phyloP scores from a whole-genome alignment of 1,140 invertebrate species.

The Drosophila ambigua region DNA sequence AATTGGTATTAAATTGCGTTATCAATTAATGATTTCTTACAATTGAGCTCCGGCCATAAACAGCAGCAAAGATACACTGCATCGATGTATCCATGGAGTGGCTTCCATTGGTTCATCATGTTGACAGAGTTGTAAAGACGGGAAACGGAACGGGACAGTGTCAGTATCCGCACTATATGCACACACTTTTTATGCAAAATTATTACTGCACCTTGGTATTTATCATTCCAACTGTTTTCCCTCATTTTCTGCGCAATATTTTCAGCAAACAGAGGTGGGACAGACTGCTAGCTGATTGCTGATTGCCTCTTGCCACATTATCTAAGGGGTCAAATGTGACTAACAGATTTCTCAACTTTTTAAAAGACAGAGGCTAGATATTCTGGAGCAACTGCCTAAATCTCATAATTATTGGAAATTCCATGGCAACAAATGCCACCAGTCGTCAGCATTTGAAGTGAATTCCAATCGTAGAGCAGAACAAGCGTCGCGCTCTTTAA shows the following conservation, averaged over 20 bases:
- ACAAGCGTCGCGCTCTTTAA: conserved; percentile 15
- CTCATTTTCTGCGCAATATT: conserved; percentile 45
- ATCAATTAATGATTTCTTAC: conserved; percentile 81
- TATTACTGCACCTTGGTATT: conserved; percentile 49
- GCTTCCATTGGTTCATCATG: conserved; percentile 65
- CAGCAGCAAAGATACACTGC: conserved; percentile 13
- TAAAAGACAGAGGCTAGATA: background rate
- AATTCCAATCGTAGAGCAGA: conserved; percentile 1
- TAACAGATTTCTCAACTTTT: background rate
- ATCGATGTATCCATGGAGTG: conserved; percentile 40
- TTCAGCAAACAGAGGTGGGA: conserved; percentile 50
- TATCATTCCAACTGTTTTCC: conserved; percentile 29
- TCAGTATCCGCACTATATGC: conserved; percentile 25
- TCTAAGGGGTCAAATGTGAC: conserved; percentile 10
- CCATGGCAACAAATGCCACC: too few species aligned
- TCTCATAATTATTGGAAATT: too few species aligned
- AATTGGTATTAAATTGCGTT: conserved; percentile 82
- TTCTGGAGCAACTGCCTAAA: too few species aligned
- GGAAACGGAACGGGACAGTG: conserved; percentile 22
- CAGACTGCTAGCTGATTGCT: background rate
- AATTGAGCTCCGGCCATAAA: conserved; percentile 46
- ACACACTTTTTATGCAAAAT: conserved; percentile 22
- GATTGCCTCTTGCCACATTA: conserved; percentile 27
- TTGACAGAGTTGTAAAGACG: conserved; percentile 50
- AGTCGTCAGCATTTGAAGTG: conserved; percentile 8